Base-by-base conservation (phyloP, 2,113 vertebrate species). In the Dasypus novemcinctus region DNA sequence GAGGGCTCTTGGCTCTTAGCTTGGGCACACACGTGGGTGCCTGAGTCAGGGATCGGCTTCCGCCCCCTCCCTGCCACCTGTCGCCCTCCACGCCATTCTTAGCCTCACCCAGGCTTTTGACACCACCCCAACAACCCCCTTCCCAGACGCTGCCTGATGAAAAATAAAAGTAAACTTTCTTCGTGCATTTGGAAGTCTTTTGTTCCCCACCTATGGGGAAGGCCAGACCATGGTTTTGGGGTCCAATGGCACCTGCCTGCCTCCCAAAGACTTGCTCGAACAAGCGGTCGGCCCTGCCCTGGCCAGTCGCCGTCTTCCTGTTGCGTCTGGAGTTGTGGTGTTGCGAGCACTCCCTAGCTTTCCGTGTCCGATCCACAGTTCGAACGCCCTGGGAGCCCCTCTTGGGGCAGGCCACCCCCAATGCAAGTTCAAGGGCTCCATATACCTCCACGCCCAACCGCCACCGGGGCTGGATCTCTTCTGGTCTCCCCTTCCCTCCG, bases 111-210 rank as follows among this genome's bases (percentile, higher is more conserved):
- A 38, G 74, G 54, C n/a, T 61, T 94, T 74, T 75, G 38, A 27
- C 38, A 71, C 36, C 72, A 74, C 46, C 0, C 0, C 27, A 27
- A 7, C 11, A 63, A 23, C 2, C 43, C 57, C 46, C 36, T 69
- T 88, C 66, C 33, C 72, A 41, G 59, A 57, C 79, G 84, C n/a
- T 61, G 46, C 33, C 66, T 87, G 46, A 88, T 64, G 25, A 31
- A 31, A 36, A 64, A 66, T 33, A 43, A 78, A 94, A 96, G 92
- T 80, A 83, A 96, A 93, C 7, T 52, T 52, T 97, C 18, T 46
- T n/a, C 18, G 29, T 88, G 63, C 59, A 91, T 33, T 71, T 91
- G 71, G 43, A 92, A 78, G 38, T 81, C 91, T 87, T 64, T 68
- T 88, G 57, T 52, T 85, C 29, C 82, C 59, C 23, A 20, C 72